A percentile compares a stretch with the other conserved stretches of the same genome.
These are phyloP conservation scores for Brachyptera putata DNA, from an alignment of 2,888 invertebrate genomes.

Conservation along the genomic window DNA sequence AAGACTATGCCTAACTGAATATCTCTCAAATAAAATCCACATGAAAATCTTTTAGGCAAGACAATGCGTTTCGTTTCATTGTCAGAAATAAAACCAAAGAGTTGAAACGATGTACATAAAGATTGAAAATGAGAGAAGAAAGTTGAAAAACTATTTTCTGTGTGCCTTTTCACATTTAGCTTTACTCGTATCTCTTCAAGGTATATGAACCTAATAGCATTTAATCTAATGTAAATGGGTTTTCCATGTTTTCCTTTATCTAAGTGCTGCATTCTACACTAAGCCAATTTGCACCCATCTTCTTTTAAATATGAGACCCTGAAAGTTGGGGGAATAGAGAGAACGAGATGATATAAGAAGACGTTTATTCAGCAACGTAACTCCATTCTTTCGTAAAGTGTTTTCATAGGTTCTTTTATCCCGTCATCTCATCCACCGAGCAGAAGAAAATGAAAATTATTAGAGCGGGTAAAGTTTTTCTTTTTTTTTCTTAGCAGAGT, in stretches of 20 bases:
- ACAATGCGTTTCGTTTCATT: no score
- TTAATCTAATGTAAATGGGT: slow-evolving; percentile 30
- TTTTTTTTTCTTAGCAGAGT: slow-evolving; percentile 7
- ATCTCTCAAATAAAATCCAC: no score
- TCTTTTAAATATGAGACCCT: slow-evolving; percentile 19
- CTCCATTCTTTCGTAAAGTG: slow-evolving; percentile 19
- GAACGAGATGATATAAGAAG: slow-evolving; percentile 10
- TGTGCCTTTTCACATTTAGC: background rate
- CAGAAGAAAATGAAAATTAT: slow-evolving; percentile 14
- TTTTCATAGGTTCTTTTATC: slow-evolving; percentile 18
- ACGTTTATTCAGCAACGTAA: slow-evolving; percentile 3
- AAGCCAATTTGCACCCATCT: slow-evolving; percentile 21
- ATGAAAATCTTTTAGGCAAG: no score
- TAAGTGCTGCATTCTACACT: slow-evolving; percentile 11
- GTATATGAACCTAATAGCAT: slow-evolving; percentile 21
- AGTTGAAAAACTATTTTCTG: no score
- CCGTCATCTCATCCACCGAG: slow-evolving; percentile 1
- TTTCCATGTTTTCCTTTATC: slow-evolving; percentile 27
- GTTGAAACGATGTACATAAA: background rate
- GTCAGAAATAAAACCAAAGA: no score
- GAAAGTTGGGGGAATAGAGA: slow-evolving; percentile 6
- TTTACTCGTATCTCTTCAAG: background rate
- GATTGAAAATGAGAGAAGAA: background rate
- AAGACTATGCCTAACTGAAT: no score
- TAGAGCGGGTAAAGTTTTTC: slow-evolving; percentile 17